A percentile compares a stretch with the other conserved stretches of the same genome.
phyloP scores from a whole-genome alignment of 2,797 vertebrate genomes.

The Taeniopygia guttata region DNA sequence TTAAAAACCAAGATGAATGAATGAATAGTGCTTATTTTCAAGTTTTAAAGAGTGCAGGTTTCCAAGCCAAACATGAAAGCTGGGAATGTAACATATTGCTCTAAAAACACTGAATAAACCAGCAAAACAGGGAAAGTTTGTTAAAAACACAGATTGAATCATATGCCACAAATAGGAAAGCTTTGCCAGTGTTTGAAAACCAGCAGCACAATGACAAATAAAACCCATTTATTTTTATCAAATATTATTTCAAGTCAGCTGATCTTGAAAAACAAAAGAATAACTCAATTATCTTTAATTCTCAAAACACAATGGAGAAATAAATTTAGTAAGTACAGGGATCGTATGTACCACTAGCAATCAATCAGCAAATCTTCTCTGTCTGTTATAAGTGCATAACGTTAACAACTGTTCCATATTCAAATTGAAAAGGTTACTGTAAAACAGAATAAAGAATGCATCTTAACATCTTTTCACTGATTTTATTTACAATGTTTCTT shows the following conservation, averaged over 20 bases:
- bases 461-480: neutral
- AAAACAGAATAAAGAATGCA: neutral
- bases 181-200: neutral
- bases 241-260: neutral
- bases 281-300: neutral
- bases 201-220: neutral
- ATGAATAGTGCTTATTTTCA: neutral
- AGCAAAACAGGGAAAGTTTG: neutral
- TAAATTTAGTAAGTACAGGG: neutral
- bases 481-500: neutral
- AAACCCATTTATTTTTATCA: neutral
- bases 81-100: neutral
- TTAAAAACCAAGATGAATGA: neutral
- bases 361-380: neutral
- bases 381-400: accelerated
- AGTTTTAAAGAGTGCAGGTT: neutral
- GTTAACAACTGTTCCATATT: neutral
- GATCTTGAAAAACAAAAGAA: neutral
- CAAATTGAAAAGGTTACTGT: neutral
- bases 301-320: neutral
- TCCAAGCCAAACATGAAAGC: neutral
- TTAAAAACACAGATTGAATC: neutral
- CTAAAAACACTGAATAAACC: conserved; percentile 22
- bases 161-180: neutral
- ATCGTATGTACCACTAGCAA: neutral